A percentile compares a stretch with the other conserved stretches of the same genome.
phyloP scores from a whole-genome alignment of 2,113 vertebrate species.

The Gnathonemus echidnorhynchus region DNA sequence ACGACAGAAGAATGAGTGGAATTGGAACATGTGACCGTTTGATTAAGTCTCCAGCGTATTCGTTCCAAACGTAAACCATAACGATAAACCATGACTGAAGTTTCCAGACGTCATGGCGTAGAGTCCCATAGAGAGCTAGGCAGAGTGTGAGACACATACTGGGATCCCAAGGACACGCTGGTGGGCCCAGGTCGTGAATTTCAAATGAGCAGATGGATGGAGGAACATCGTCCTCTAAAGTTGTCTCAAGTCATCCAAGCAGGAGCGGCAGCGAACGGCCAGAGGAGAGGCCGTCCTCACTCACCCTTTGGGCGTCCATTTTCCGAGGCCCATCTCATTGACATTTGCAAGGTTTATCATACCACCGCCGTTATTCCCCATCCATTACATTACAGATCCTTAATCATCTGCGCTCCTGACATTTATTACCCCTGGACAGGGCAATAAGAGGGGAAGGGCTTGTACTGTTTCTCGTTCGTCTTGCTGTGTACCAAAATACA shows the following conservation, averaged over 20 bases:
- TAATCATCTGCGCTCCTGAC: not conserved
- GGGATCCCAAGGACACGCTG: not conserved
- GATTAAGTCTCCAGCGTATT: not conserved
- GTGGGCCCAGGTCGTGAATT: not conserved
- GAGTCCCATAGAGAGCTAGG: not conserved
- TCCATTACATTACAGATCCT: slow-evolving; percentile 6
- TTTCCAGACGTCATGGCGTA: not conserved
- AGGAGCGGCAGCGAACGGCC: not conserved
- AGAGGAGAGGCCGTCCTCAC: not conserved
- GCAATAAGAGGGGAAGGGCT: not conserved
- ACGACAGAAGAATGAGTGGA: not conserved
- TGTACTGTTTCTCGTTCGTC: not conserved
- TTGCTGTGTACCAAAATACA: not conserved
- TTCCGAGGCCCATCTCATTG: not conserved
- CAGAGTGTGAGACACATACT: not conserved
- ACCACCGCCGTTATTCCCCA: not conserved
- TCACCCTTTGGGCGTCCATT: not conserved
- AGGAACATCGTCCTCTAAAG: not conserved
- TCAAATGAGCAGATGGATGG: not conserved
- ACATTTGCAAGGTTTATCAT: slow-evolving; percentile 1
- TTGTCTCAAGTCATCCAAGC: not conserved
- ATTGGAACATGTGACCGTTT: not conserved
- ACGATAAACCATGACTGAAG: not conserved
- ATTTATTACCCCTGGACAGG: not conserved
- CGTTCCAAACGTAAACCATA: not conserved